Conservation (phyloP, 2,888 invertebrate genomes). For the Hirtodrosophila trivittata region DNA sequence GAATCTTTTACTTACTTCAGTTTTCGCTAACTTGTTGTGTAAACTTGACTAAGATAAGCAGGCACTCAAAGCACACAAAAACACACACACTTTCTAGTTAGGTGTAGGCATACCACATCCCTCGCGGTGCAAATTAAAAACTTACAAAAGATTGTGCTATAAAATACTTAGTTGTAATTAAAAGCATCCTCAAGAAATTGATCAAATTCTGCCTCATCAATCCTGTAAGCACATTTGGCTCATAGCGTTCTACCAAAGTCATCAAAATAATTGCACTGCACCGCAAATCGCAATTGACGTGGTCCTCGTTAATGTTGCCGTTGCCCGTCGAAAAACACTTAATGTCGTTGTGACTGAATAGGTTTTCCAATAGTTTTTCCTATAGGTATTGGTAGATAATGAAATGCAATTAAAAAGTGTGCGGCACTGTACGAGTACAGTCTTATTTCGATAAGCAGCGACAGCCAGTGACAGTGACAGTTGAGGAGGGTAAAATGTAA, state of each 20-base stretch:
- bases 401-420: slow-evolving; percentile 73
- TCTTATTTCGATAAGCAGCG: slow-evolving; percentile 23
- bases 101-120: not conserved
- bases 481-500: slow-evolving; percentile 7
- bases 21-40: slow-evolving; percentile 8
- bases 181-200: slow-evolving; percentile 16
- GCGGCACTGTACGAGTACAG: slow-evolving; percentile 13
- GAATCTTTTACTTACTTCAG: slow-evolving; percentile 42
- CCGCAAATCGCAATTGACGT: slow-evolving; percentile 33
- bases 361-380: slow-evolving; percentile 46
- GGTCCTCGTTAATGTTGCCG: slow-evolving; percentile 43
- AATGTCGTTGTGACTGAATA: slow-evolving; percentile 26
- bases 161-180: not conserved
- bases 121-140: slow-evolving; percentile 38
- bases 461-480: not conserved
- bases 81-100: not conserved
- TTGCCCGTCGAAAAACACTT: slow-evolving; percentile 42
- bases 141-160: not conserved
- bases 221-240: slow-evolving; percentile 13
- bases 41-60: slow-evolving; percentile 17
- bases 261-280: slow-evolving; percentile 58
- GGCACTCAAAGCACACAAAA: not conserved
- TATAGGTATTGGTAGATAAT: slow-evolving; percentile 47
- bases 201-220: slow-evolving; percentile 12
- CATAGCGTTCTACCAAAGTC: slow-evolving; percentile 26